These are phyloP conservation scores for Noctilio leporinus DNA, from an alignment of 2,113 vertebrate genomes.

Conservation along the genomic window DNA sequence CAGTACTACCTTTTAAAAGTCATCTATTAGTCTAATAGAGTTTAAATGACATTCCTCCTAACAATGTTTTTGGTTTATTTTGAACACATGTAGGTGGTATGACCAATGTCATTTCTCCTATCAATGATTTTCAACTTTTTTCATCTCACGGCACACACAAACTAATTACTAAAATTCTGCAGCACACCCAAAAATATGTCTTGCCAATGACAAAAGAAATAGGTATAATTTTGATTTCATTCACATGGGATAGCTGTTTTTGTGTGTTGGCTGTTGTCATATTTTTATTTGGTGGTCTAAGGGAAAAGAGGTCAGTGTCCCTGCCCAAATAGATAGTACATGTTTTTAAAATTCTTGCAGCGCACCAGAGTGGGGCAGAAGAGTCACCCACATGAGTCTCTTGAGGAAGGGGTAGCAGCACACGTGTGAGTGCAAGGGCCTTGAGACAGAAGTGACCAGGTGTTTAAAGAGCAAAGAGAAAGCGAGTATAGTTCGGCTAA, in stretches of 20 bases:
- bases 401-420: not conserved
- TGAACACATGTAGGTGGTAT: not conserved
- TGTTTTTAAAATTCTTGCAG: too few relatives aligned
- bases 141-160: too few relatives aligned
- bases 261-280: too few relatives aligned
- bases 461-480: not conserved
- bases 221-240: too few relatives aligned
- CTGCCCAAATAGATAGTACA: too few relatives aligned
- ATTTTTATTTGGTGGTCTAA: too few relatives aligned
- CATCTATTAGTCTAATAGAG: not conserved
- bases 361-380: not conserved
- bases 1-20: not conserved
- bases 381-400: not conserved
- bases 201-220: too few relatives aligned
- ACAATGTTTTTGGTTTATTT: not conserved
- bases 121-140: too few relatives aligned
- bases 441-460: not conserved
- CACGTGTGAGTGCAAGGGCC: not conserved
- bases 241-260: too few relatives aligned
- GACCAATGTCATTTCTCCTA: not conserved
- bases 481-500: not conserved
- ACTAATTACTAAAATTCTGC: too few relatives aligned
- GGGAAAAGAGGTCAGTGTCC: too few relatives aligned
- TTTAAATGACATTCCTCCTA: not conserved
- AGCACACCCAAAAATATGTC: too few relatives aligned